A percentile compares a stretch with the other conserved stretches of the same genome.
Conservation (phyloP, 1,140 invertebrate species). For the Paraescarpia echinospica region DNA sequence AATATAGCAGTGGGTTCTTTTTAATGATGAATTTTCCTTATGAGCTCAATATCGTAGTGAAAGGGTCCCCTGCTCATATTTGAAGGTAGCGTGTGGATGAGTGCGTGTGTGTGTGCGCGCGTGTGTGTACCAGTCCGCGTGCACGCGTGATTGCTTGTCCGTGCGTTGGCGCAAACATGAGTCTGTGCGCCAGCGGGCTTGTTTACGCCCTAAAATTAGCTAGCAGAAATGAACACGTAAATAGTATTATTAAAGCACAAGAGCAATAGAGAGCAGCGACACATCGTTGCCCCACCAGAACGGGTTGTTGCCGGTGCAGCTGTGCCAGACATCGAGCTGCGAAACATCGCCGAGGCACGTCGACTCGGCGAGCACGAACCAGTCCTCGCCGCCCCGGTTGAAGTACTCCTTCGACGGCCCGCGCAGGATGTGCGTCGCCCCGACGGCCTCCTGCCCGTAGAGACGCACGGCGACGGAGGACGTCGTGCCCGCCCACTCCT, state of each 20-base stretch:
- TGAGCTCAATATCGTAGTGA: no score
- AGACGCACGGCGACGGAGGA: background rate
- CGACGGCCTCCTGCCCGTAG: background rate
- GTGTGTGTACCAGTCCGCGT: background rate
- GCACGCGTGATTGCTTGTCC: background rate
- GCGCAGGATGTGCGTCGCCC: background rate
- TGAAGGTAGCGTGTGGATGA: background rate
- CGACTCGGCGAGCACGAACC: background rate
- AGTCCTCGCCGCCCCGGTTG: background rate
- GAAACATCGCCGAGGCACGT: background rate
- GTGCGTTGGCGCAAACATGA: background rate
- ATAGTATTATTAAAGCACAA: background rate
- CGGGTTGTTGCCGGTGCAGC: background rate
- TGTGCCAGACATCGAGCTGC: background rate
- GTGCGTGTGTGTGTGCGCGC: background rate
- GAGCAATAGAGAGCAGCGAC: background rate
- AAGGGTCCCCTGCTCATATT: no score
- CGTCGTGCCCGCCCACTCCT: slow-evolving; percentile 9
- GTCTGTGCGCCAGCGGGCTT: background rate
- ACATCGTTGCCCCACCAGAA: background rate
- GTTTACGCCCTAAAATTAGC: no score
- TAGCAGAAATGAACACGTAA: background rate
- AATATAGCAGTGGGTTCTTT: no score
- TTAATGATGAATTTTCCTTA: no score
- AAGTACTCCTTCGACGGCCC: background rate